Conservation (phyloP, 1,140 invertebrate species). For the Trinorchestia longiramus region DNA sequence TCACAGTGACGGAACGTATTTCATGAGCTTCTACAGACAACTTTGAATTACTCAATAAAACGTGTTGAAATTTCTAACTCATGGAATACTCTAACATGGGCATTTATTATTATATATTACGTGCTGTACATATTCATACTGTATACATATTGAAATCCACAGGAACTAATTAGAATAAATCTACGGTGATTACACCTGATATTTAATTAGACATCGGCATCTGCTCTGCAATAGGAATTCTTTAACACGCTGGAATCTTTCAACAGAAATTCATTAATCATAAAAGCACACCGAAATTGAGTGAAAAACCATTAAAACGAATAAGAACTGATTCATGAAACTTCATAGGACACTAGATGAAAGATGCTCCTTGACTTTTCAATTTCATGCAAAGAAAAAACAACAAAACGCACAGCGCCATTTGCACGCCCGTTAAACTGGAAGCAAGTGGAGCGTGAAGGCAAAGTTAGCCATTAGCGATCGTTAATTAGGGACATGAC, state of each 20-base stretch:
- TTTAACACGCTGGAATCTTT: not conserved
- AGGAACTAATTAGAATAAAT: not conserved
- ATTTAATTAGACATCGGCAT: not conserved
- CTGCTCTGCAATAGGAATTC: not conserved
- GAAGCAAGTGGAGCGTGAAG: constrained; percentile 11
- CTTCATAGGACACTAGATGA: not conserved
- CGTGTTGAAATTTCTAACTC: no score
- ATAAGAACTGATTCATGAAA: not conserved
- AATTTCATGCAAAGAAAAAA: not conserved
- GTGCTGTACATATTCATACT: no score
- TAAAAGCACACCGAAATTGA: not conserved
- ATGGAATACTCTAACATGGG: no score
- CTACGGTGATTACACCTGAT: not conserved
- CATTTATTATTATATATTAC: no score
- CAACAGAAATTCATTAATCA: not conserved
- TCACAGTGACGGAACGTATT: not conserved
- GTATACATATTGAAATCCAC: no score
- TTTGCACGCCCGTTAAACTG: not conserved
- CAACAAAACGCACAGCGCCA: not conserved
- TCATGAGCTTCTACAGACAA: not conserved
- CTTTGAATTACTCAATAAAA: no score
- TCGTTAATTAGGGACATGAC: constrained; percentile 41
- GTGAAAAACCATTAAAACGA: no score
- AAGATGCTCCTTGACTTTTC: not conserved
- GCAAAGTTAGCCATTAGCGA: constrained; percentile 29